Conservation (phyloP, 2,888 invertebrate species). For the Sclerodermus sp. region DNA sequence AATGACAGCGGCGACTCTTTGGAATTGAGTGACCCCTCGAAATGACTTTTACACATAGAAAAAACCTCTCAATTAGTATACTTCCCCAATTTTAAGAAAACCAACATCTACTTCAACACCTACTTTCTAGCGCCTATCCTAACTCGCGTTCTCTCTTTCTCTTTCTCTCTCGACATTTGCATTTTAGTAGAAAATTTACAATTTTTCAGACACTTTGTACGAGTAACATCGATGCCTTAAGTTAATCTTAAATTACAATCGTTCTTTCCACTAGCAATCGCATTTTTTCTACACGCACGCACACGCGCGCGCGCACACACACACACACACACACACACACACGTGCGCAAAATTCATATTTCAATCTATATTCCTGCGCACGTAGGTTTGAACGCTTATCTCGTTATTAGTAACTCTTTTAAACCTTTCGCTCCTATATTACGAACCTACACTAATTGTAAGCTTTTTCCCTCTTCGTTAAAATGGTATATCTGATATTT, state of each 20-base stretch:
- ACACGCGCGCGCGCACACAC: background rate
- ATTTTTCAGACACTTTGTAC: conserved; percentile 48
- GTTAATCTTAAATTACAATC: conserved; percentile 30
- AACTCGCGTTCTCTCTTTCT: conserved; percentile 20
- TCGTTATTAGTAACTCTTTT: conserved; percentile 38
- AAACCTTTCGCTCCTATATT: conserved; percentile 12
- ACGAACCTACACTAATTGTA: conserved; percentile 11
- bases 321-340: conserved; percentile 22
- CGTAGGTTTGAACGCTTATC: conserved; percentile 16
- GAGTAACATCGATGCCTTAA: conserved; percentile 54
- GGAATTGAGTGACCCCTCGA: too few species aligned
- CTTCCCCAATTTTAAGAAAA: too few species aligned
- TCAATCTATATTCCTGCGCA: conserved; percentile 16
- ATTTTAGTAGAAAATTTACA: conserved; percentile 51
- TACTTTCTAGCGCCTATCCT: conserved; percentile 24
- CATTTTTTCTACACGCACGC: conserved; percentile 7
- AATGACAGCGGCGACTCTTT: too few species aligned
- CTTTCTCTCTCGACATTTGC: too few species aligned
- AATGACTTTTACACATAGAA: too few species aligned
- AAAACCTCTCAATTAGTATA: too few species aligned
- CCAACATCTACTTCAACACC: too few species aligned
- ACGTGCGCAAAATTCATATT: too few species aligned
- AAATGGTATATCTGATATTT: too few species aligned
- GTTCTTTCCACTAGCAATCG: conserved; percentile 10
- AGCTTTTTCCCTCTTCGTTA: conserved; percentile 1